These are phyloP conservation scores for Eptatretus burgeri DNA, from an alignment of 2,113 vertebrate species.

Conservation along the genomic window DNA sequence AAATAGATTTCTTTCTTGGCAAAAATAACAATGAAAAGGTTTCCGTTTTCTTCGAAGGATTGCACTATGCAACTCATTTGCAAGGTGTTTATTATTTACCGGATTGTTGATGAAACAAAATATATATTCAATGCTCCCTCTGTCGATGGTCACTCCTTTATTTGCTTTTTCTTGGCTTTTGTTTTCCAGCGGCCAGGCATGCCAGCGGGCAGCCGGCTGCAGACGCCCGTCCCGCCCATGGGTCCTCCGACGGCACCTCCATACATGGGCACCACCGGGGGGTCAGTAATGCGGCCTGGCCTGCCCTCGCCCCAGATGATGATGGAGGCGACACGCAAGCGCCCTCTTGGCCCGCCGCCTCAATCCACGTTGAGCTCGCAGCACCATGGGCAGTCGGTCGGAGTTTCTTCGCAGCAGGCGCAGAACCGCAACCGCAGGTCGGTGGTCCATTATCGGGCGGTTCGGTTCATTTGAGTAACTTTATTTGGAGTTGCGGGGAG, in stretches of 20 bases:
- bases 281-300: constrained; percentile 1
- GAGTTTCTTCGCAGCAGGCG: background rate
- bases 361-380: background rate
- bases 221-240: constrained; percentile 4
- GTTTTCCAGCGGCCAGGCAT: constrained; percentile 1
- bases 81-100: too few species aligned
- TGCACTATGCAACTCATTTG: too few species aligned
- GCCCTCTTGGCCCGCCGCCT: background rate
- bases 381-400: background rate
- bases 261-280: background rate
- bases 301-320: constrained; percentile 1
- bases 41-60: too few species aligned
- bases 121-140: too few species aligned
- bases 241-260: background rate
- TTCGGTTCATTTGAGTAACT: too few species aligned
- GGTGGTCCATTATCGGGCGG: background rate
- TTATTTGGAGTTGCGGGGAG: too few species aligned
- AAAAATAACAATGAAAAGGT: too few species aligned
- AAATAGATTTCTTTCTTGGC: too few species aligned
- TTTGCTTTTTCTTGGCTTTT: too few species aligned
- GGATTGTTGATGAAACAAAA: too few species aligned
- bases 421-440: constrained; percentile 5
- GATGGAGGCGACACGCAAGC: background rate
- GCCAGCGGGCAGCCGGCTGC: constrained; percentile 5
- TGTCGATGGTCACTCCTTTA: too few species aligned